These are phyloP conservation scores for Pilophorus perplexus DNA, from an alignment of 2,888 invertebrate genomes.

Conservation along the genomic window DNA sequence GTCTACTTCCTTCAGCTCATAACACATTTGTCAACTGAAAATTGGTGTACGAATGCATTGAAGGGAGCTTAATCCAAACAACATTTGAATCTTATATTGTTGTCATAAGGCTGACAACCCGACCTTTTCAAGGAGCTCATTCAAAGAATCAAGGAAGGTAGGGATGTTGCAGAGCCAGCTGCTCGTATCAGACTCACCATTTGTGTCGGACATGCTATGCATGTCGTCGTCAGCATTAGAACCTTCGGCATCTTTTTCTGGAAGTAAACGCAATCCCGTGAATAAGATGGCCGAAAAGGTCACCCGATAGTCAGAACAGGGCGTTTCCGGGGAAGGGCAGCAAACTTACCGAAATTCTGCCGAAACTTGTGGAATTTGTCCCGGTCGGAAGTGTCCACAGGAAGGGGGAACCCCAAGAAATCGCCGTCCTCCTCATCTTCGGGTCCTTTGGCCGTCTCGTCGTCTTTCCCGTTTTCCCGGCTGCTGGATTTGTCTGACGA, in stretches of 20 bases:
- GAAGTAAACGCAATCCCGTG: neutral
- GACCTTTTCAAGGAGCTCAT: too few species aligned
- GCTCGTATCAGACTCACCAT: neutral
- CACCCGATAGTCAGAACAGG: too few species aligned
- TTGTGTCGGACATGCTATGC: neutral
- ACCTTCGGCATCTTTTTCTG: neutral
- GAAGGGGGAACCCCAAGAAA: constrained; percentile 4
- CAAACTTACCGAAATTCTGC: too few species aligned
- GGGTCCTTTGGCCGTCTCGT: neutral
- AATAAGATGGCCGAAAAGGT: neutral
- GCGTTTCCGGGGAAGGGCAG: too few species aligned
- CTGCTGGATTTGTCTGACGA: constrained; percentile 8
- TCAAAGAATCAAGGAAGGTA: too few species aligned
- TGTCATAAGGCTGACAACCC: too few species aligned
- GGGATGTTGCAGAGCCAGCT: too few species aligned
- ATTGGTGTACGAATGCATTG: too few species aligned
- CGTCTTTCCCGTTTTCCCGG: neutral
- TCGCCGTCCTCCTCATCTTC: constrained; percentile 3
- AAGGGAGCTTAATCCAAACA: too few species aligned
- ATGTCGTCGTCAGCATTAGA: neutral
- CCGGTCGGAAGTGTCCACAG: constrained; percentile 1
- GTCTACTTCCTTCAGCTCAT: too few species aligned
- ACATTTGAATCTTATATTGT: too few species aligned
- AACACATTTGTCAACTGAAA: too few species aligned
- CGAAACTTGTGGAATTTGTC: constrained; percentile 8